Conservation (phyloP, 2,888 invertebrate genomes). For the Hecatera dysodea region DNA sequence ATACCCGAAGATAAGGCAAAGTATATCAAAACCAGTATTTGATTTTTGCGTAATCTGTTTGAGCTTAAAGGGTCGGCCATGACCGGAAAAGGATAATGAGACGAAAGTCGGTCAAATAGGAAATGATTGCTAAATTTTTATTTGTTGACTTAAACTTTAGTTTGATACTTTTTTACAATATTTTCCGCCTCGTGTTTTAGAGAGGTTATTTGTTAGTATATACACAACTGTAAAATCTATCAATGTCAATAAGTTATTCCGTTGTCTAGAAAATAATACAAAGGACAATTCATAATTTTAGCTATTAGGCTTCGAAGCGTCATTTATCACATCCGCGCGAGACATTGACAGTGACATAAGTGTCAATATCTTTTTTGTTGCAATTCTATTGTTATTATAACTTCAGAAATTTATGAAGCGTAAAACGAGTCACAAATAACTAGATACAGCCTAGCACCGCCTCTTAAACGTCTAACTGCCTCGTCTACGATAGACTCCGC, state of each 20-base stretch:
- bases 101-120: conserved; percentile 40
- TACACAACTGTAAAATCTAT: conserved; percentile 1
- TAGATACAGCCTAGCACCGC: conserved; percentile 72
- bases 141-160: conserved; percentile 4
- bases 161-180: not conserved
- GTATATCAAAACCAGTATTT: conserved; percentile 64
- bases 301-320: conserved; percentile 30
- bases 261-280: conserved; percentile 24
- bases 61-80: conserved; percentile 60
- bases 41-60: conserved; percentile 70
- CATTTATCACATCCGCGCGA: conserved; percentile 31
- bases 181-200: not conserved
- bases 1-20: conserved; percentile 64
- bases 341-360: conserved; percentile 45
- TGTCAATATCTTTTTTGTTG: conserved; percentile 40
- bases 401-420: conserved; percentile 30
- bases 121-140: conserved; percentile 1
- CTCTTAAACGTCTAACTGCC: conserved; percentile 81
- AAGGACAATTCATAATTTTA: conserved; percentile 33
- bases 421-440: conserved; percentile 56
- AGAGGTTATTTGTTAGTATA: not conserved
- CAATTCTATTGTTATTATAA: conserved; percentile 47
- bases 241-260: conserved; percentile 5
- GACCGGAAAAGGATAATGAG: conserved; percentile 59
- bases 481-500: conserved; percentile 83